A percentile compares a stretch with the other conserved stretches of the same genome.
These are phyloP conservation scores for Anoplius nigerrimus DNA, from an alignment of 2,888 invertebrate species.

Conservation along the genomic window DNA sequence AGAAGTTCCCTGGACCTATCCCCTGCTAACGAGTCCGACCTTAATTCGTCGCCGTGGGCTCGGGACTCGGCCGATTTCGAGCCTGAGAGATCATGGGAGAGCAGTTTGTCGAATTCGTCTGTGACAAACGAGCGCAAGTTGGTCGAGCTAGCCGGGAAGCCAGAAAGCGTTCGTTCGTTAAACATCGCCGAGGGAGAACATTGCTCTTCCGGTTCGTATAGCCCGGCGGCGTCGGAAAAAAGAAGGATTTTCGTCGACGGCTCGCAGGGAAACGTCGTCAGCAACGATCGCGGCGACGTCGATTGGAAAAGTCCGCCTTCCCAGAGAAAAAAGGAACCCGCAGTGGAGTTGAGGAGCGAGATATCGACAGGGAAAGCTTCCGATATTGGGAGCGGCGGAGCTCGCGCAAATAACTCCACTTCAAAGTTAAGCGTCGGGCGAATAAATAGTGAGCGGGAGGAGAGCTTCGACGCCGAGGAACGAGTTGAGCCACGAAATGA, in stretches of 20 bases:
- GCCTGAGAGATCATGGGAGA: background rate
- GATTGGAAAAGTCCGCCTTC: conserved; percentile 14
- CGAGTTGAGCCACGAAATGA: background rate
- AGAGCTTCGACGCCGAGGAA: background rate
- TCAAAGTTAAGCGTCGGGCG: no score
- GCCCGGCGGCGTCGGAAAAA: background rate
- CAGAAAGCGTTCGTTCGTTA: no score
- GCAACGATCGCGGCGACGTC: conserved; percentile 30
- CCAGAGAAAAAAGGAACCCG: background rate
- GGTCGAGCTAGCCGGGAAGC: no score
- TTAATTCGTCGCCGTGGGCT: no score
- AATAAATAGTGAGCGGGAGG: background rate
- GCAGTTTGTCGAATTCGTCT: no score
- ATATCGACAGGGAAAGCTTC: no score
- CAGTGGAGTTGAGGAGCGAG: background rate
- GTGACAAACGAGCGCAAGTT: no score
- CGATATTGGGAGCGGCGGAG: no score
- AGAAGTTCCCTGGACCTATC: no score
- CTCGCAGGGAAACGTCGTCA: conserved; percentile 42
- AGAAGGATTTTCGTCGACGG: conserved; percentile 40
- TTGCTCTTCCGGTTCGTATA: no score
- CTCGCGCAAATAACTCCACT: no score
- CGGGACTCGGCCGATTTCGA: background rate
- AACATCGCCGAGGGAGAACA: background rate
- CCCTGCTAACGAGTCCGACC: no score